phyloP scores from a whole-genome alignment of 2,113 vertebrate species.

The Monopterus albus region DNA sequence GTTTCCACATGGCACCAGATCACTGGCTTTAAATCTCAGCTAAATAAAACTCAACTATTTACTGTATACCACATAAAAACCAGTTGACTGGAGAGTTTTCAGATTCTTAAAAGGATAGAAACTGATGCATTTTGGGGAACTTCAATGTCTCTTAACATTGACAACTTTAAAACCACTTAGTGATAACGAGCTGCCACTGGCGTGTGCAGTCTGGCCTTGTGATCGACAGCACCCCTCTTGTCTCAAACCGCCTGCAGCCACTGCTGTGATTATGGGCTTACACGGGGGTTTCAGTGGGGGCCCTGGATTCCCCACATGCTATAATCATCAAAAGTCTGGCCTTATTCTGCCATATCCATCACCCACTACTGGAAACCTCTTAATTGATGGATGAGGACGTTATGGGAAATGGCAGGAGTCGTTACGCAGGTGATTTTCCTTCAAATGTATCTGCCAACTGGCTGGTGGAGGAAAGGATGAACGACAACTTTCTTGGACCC shows the following conservation, averaged over 20 bases:
- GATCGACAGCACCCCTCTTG: conserved; percentile 27
- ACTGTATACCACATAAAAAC: neutral
- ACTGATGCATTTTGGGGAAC: neutral
- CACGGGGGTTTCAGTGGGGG: conserved; percentile 18
- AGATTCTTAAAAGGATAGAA: neutral
- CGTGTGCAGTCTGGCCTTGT: conserved; percentile 22
- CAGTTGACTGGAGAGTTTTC: too few relatives aligned
- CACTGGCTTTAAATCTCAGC: too few relatives aligned
- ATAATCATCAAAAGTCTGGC: conserved; percentile 67
- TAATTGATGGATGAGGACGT: conserved; percentile 94
- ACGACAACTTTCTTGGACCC: conserved; percentile 75
- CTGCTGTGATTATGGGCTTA: conserved; percentile 47
- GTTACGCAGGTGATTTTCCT: conserved; percentile 90
- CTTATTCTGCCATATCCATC: conserved; percentile 83
- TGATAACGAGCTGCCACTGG: conserved; percentile 17
- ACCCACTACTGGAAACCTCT: conserved; percentile 83
- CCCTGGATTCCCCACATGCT: conserved; percentile 33
- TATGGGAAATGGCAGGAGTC: conserved; percentile 89
- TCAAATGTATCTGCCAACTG: conserved; percentile 88
- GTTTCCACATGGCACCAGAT: too few relatives aligned
- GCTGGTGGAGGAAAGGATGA: conserved; percentile 63
- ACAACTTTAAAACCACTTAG: conserved; percentile 17
- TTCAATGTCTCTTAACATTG: conserved; percentile 27
- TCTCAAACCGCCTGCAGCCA: conserved; percentile 36
- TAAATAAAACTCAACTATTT: too few relatives aligned